Evolutionary conservation across 2,113 vertebrate genomes (phyloP).

Genomic region (Antechinus stuartii): DNA sequence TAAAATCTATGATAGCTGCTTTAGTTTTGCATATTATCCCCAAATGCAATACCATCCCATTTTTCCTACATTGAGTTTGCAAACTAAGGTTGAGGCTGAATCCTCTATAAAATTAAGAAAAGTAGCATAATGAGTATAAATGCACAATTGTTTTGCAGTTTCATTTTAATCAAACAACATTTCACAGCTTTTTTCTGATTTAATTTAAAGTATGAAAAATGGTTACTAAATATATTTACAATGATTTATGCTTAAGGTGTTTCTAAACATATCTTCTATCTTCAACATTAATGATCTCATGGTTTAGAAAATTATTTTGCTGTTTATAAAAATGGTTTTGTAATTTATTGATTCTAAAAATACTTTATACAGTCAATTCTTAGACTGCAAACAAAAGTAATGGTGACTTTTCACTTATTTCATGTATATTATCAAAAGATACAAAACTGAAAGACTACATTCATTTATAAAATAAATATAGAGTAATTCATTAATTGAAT

Average conservation of each 20-base stretch:
- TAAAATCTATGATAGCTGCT: neutral
- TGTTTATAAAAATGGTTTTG: neutral
- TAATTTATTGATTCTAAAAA: neutral
- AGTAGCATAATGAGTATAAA: neutral
- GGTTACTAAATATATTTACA: neutral
- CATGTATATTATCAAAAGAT: constrained; percentile 2
- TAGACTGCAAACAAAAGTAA: neutral
- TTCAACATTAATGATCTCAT: neutral
- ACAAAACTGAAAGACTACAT: neutral
- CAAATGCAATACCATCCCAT: neutral
- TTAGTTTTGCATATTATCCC: neutral
- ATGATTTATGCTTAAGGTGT: neutral
- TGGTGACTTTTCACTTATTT: neutral
- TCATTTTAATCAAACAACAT: neutral
- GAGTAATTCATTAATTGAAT: neutral
- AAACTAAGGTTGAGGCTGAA: neutral
- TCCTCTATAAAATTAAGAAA: neutral
- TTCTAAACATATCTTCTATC: neutral
- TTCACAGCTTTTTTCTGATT: neutral
- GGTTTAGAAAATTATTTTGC: neutral
- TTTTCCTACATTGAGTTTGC: neutral
- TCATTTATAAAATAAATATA: neutral
- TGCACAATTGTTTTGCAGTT: neutral
- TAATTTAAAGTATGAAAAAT: neutral
- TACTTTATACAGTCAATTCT: neutral